Conservation (phyloP, 2,888 invertebrate species). For the Lysandra bellargus region DNA sequence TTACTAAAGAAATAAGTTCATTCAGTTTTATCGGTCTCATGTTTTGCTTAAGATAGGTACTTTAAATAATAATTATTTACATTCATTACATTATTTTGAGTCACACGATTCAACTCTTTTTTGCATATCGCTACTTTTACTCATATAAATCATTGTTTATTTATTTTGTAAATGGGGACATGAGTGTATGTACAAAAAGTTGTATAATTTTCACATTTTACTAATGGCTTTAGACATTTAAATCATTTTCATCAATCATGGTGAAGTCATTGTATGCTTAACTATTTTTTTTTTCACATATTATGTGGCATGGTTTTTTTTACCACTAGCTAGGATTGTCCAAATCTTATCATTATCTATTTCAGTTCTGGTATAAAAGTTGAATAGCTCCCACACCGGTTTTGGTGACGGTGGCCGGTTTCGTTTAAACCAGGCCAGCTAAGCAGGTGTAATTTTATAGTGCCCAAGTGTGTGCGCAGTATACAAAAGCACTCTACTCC, state of each 20-base stretch:
- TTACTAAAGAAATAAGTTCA: neutral
- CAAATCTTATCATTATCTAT: neutral
- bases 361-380: neutral
- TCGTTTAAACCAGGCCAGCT: too few species aligned
- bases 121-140: neutral
- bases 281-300: neutral
- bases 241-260: slow-evolving; percentile 2
- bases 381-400: too few species aligned
- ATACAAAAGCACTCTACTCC: too few species aligned
- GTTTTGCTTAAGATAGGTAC: neutral
- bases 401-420: too few species aligned
- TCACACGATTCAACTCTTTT: neutral
- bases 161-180: slow-evolving; percentile 10
- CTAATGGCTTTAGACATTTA: slow-evolving; percentile 3
- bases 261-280: neutral
- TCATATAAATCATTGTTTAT: slow-evolving; percentile 5
- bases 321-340: neutral
- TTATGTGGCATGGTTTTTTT: neutral
- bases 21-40: neutral
- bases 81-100: neutral
- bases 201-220: slow-evolving; percentile 17
- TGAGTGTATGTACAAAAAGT: neutral
- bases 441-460: too few species aligned
- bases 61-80: neutral
- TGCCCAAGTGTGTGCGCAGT: too few species aligned